Evolutionary conservation across 37 sponge, comb jelly and placozoan genomes (phyloP).

Genomic region (Theonella swinhoei): DNA sequence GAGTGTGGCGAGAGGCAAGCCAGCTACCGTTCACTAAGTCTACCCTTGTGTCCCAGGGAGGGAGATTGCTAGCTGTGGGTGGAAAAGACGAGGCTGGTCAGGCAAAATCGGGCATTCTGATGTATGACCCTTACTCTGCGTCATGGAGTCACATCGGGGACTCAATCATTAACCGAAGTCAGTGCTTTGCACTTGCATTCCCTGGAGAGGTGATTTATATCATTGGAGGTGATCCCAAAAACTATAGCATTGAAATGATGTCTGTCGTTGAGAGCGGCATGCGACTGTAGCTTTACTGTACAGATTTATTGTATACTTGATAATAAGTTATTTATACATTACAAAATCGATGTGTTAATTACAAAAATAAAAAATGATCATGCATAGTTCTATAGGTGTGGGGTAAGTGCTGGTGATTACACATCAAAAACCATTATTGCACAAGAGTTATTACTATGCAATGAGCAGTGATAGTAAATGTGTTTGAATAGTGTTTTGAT

Average conservation of each 20-base stretch:
- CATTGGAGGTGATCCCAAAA: neutral
- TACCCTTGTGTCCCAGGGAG: neutral
- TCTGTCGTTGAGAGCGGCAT: neutral
- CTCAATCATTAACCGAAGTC: neutral
- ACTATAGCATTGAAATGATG: neutral
- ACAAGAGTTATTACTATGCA: too few species aligned
- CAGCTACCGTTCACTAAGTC: neutral
- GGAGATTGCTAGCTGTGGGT: neutral
- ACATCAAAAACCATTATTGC: too few species aligned
- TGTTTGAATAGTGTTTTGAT: neutral
- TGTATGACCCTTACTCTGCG: neutral
- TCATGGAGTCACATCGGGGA: neutral
- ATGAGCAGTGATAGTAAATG: neutral
- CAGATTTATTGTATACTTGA: too few species aligned
- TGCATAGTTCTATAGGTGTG: too few species aligned
- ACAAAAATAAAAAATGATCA: too few species aligned
- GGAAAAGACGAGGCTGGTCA: neutral
- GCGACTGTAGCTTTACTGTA: too few species aligned
- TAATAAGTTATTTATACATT: too few species aligned
- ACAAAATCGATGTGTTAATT: too few species aligned
- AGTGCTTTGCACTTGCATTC: neutral
- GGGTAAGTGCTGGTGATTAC: too few species aligned
- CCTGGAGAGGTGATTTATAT: neutral
- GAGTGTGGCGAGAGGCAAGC: neutral
- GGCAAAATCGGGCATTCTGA: neutral